Conservation (phyloP, 2,113 vertebrate species). For the Oryzias celebensis region DNA sequence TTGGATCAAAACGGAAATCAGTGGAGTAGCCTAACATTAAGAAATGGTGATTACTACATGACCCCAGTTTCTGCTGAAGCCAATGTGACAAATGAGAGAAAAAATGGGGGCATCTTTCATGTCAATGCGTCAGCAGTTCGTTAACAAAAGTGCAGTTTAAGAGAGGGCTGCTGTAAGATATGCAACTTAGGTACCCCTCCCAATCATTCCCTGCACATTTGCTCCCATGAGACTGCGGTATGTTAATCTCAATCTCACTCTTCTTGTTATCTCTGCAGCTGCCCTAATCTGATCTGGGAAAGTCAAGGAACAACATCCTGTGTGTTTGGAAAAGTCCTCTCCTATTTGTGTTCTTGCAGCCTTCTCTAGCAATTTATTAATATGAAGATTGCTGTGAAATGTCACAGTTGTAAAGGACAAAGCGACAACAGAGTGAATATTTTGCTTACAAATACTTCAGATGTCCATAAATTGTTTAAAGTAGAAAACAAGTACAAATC, state of each 20-base stretch:
- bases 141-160: conserved; percentile 67
- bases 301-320: conserved; percentile 32
- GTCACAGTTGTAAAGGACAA: conserved; percentile 12
- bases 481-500: no score
- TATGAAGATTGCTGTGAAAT: neutral
- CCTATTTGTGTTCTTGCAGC: no score
- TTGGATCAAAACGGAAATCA: no score
- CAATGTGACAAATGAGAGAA: conserved; percentile 31
- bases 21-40: no score
- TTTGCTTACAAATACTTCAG: neutral
- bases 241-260: conserved; percentile 52
- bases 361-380: no score
- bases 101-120: conserved; percentile 50
- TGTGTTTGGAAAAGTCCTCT: conserved; percentile 1
- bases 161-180: conserved; percentile 25
- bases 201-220: neutral
- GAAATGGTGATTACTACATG: conserved; percentile 19
- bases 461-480: no score
- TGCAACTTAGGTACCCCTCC: neutral
- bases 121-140: conserved; percentile 65
- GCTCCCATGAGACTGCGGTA: conserved; percentile 37
- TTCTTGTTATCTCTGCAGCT: conserved; percentile 42
- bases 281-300: conserved; percentile 56
- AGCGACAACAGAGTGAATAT: neutral
- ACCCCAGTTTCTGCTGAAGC: conserved; percentile 10